Evolutionary conservation across 2,888 invertebrate species (phyloP).

Genomic region (Copidosoma aretas): DNA sequence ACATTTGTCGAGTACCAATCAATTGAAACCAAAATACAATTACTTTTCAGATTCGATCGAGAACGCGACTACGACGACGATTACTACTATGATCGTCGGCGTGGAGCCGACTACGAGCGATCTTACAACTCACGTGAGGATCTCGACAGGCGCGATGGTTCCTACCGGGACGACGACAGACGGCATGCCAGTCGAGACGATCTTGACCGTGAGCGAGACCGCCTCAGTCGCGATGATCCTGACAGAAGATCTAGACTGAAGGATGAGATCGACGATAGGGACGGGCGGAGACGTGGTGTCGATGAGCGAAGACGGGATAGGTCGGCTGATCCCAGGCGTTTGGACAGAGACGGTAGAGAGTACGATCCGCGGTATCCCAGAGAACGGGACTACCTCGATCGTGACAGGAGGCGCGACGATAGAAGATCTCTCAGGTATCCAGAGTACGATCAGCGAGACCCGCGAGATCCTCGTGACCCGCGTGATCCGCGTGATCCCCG

Average conservation of each 20-base stretch:
- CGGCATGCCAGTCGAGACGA: constrained; percentile 57
- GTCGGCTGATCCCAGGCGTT: constrained; percentile 49
- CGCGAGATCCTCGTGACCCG: constrained; percentile 41
- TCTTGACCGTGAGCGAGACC: constrained; percentile 51
- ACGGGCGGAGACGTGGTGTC: constrained; percentile 50
- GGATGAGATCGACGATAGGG: constrained; percentile 56
- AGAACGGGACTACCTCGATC: constrained; percentile 53
- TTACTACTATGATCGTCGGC: constrained; percentile 58
- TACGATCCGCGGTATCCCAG: constrained; percentile 53
- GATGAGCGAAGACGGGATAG: constrained; percentile 54
- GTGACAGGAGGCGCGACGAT: constrained; percentile 56
- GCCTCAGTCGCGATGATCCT: constrained; percentile 53
- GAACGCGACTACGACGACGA: constrained; percentile 60
- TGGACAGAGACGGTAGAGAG: constrained; percentile 51
- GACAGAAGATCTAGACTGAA: constrained; percentile 54
- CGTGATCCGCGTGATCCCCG: constrained; percentile 19
- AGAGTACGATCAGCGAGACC: constrained; percentile 55
- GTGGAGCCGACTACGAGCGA: constrained; percentile 54
- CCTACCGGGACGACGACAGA: constrained; percentile 57
- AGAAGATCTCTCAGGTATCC: constrained; percentile 56
- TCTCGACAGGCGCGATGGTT: constrained; percentile 55
- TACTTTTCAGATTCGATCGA: constrained; percentile 52
- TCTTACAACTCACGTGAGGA: constrained; percentile 57
- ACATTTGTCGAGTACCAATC: not conserved
- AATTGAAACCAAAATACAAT: constrained; percentile 10